Percentiles rank a stretch among this genome's conserved stretches.
Conservation (phyloP, 2,888 invertebrate species). For the Synanthedon formicaeformis region DNA sequence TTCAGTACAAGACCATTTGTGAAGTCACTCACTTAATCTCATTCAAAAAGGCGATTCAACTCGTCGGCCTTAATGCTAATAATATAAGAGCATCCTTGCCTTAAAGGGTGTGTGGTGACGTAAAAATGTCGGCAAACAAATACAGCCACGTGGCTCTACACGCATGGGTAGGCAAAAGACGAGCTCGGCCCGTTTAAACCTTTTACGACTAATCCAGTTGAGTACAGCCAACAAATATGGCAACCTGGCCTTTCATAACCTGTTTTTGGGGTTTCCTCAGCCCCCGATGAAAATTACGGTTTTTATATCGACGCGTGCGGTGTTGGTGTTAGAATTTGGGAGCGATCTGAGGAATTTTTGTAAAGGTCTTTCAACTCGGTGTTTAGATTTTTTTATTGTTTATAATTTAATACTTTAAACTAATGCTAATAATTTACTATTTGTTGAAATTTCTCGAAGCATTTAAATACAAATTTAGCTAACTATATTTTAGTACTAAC, state of each 20-base stretch:
- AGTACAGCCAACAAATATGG: slow-evolving; percentile 60
- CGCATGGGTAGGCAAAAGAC: slow-evolving; percentile 49
- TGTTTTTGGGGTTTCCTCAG: slow-evolving; percentile 68
- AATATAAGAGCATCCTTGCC: slow-evolving; percentile 37
- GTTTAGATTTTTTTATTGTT: no score
- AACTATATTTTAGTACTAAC: neutral
- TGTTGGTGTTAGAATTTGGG: neutral
- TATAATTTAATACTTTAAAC: no score
- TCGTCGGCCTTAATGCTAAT: slow-evolving; percentile 41
- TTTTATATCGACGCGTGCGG: slow-evolving; percentile 21
- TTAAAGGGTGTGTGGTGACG: slow-evolving; percentile 52
- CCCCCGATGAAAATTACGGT: slow-evolving; percentile 39
- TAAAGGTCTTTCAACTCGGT: neutral
- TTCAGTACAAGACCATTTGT: neutral
- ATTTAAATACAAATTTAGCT: no score
- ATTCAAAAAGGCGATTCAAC: slow-evolving; percentile 34
- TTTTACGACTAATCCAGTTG: slow-evolving; percentile 68
- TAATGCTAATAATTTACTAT: no score
- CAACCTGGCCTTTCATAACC: slow-evolving; percentile 64
- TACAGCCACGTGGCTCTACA: slow-evolving; percentile 39
- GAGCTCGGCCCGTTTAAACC: slow-evolving; percentile 61
- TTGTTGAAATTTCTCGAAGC: no score
- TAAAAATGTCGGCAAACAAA: slow-evolving; percentile 37
- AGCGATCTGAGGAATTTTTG: neutral
- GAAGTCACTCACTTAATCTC: neutral